Base-by-base conservation (phyloP, 1,140 invertebrate genomes). In the Notospermus geniculatus region DNA sequence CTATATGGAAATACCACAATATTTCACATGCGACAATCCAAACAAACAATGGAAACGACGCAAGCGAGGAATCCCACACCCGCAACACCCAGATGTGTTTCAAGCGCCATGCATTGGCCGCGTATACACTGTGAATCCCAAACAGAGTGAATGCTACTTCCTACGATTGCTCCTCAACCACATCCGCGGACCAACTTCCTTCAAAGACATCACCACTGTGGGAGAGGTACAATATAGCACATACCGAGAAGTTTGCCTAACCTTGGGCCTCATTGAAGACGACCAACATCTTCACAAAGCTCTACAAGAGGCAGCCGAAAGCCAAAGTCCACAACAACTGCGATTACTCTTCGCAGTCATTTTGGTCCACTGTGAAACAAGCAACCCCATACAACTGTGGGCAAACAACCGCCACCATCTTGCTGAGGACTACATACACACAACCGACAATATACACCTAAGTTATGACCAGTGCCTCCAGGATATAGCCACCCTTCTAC, bases 1-100 rank as follows among this genome's bases (percentile, higher is more conserved):
- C 4, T 77, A 79, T 56, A 29, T 17, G 23, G 58, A 75, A 62
- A 55, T 79, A n/a, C 68, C 77, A 32, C 53, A 59, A 56, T 78
- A 77, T 62, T 75, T 69, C 63, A 76, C 70, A 7, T 78, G 72
- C 69, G 64, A 50, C n/a, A 7, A 5, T 23, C 4, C 71, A 60
- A 57, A 29, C 59, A 22, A 39, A 43, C 27, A 25, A 52, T 27
- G 30, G 23, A 32, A 36, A 11, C 46, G 56, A 60, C 59, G 46
- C n/a, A 50, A 50, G n/a, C 46, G 46, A 9, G 46, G 46, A 5
- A 50, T n/a, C 4, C 46, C 46, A 5, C 46, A 50, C n/a, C 25
- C 46, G 19, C 25, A 27, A 23, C 46, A 50, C 46, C 46, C 46
- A 23, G 46, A n/a, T 9, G n/a, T 50, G 4, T 50, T 50, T n/a